Evolutionary conservation across 2,797 vertebrate genomes (phyloP).

Genomic region (Pantherophis alleghaniensis): DNA sequence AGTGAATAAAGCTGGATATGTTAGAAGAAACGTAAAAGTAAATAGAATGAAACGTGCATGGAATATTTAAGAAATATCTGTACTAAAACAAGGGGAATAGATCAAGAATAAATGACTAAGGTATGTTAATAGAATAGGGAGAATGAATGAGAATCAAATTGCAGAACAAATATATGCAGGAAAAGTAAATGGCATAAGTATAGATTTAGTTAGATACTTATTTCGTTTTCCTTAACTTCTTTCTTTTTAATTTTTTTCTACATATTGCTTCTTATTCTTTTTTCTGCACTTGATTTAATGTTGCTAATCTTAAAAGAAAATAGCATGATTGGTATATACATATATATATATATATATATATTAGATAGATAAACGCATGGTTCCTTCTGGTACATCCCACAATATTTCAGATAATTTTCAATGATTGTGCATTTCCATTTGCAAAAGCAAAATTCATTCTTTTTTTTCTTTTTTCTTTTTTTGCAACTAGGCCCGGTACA

Average conservation of each 20-base stretch:
- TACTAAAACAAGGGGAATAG: neutral
- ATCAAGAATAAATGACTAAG: neutral
- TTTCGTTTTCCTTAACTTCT: neutral
- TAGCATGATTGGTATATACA: neutral
- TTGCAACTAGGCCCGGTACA: slow-evolving; percentile 86
- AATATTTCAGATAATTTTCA: neutral
- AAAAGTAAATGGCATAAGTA: neutral
- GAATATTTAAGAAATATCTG: neutral
- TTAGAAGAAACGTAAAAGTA: neutral
- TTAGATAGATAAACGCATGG: neutral
- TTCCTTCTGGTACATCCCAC: neutral
- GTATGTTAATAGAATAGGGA: neutral
- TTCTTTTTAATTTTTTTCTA: neutral
- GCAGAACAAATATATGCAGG: neutral
- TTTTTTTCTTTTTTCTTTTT: neutral
- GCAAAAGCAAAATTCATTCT: neutral
- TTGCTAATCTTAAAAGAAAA: neutral
- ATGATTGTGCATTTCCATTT: neutral
- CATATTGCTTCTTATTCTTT: neutral
- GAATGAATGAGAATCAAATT: neutral
- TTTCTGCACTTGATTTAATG: neutral
- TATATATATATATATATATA: accelerated
- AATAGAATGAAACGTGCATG: neutral
- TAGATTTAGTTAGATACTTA: neutral
- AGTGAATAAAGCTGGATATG: neutral